Percentiles rank a stretch among this genome's conserved stretches.
These are phyloP conservation scores for Paraplagusia blochii DNA, from an alignment of 2,113 vertebrate genomes.

Conservation along the genomic window DNA sequence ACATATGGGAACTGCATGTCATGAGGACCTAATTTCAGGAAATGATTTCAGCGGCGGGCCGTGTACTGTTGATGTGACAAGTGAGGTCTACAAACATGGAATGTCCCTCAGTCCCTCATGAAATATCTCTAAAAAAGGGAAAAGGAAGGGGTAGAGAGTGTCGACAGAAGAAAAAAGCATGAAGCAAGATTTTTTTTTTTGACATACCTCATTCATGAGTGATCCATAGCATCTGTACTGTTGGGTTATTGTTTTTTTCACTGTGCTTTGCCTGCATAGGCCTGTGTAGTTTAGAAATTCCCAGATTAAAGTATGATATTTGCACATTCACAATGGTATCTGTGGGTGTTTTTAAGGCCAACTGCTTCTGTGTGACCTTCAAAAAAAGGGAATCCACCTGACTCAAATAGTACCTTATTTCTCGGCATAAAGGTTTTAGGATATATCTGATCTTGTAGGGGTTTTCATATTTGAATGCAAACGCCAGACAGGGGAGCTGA, in stretches of 20 bases:
- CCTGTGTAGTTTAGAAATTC: conserved; percentile 29
- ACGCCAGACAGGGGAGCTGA: too few species aligned
- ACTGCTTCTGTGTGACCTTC: conserved; percentile 25
- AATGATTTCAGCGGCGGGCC: conserved; percentile 51
- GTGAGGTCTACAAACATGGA: conserved; percentile 15
- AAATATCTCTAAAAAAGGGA: not conserved
- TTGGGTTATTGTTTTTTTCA: not conserved
- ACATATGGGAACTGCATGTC: not conserved
- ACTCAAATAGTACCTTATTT: not conserved
- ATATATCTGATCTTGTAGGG: too few species aligned
- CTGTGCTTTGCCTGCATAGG: not conserved
- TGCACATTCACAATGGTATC: conserved; percentile 12
- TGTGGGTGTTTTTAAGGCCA: conserved; percentile 1
- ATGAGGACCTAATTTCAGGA: conserved; percentile 54
- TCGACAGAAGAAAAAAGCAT: too few species aligned
- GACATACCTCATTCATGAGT: too few species aligned
- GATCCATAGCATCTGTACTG: conserved; percentile 17
- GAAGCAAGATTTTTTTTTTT: too few species aligned
- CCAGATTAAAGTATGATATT: conserved; percentile 1
- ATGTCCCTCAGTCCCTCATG: not conserved
- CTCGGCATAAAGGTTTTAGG: too few species aligned
- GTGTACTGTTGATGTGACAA: conserved; percentile 24
- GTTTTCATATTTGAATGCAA: too few species aligned
- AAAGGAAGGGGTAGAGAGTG: not conserved
- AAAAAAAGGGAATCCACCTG: conserved; percentile 40